phyloP scores from a whole-genome alignment of 2,113 vertebrate genomes.

The Brachypteracias leptosomus region DNA sequence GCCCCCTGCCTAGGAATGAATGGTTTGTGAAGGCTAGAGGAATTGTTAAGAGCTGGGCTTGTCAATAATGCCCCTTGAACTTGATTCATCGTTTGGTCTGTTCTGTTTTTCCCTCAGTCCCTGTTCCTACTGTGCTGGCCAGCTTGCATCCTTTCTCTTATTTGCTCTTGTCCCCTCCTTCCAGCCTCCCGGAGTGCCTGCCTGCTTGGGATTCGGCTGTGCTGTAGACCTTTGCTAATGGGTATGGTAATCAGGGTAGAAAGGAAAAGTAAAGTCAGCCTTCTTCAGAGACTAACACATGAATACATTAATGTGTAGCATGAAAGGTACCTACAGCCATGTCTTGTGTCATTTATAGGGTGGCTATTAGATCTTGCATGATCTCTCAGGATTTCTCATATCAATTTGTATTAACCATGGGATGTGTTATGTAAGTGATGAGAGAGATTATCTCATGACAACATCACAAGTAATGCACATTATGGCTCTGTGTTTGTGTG shows the following conservation, averaged over 20 bases:
- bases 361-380: neutral
- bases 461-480: neutral
- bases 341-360: neutral
- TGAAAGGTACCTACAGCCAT: neutral
- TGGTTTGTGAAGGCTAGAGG: neutral
- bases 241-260: neutral
- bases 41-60: neutral
- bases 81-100: neutral
- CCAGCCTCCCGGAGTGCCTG: neutral
- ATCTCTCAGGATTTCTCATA: neutral
- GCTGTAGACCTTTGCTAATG: neutral
- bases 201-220: neutral
- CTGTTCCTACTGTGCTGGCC: neutral
- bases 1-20: neutral
- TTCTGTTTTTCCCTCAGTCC: neutral
- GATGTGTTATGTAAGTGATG: neutral
- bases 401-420: neutral
- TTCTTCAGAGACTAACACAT: neutral
- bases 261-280: neutral
- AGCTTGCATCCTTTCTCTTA: neutral
- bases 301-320: neutral
- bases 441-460: neutral
- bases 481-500: neutral
- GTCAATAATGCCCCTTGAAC: neutral
- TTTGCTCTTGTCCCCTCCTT: neutral